phyloP scores from a whole-genome alignment of 1,140 invertebrate genomes.

The Oedothorax gibbosus region DNA sequence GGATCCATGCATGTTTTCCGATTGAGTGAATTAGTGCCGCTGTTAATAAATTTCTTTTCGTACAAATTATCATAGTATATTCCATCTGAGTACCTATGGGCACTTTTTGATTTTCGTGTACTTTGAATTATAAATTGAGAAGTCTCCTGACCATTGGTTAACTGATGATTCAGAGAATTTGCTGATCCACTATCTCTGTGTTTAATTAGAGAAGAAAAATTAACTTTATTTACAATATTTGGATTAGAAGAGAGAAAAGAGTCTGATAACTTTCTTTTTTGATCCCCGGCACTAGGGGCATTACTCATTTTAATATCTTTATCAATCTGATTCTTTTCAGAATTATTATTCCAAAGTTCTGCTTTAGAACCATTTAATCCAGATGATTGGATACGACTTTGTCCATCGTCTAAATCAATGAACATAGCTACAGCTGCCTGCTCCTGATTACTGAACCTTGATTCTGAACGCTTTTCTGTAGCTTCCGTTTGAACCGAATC shows the following conservation, averaged over 20 bases:
- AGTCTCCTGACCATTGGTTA: slow-evolving; percentile 1
- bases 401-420: slow-evolving; percentile 48
- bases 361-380: background rate
- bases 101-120: slow-evolving; percentile 33
- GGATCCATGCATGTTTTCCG: slow-evolving; percentile 22
- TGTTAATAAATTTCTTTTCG: slow-evolving; percentile 3
- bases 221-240: slow-evolving; percentile 1
- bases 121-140: background rate
- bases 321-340: background rate
- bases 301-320: slow-evolving; percentile 10
- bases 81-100: slow-evolving; percentile 53
- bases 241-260: slow-evolving; percentile 10
- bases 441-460: slow-evolving; percentile 3
- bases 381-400: background rate
- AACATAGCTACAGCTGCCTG: slow-evolving; percentile 54
- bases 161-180: slow-evolving; percentile 16
- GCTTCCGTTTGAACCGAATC: slow-evolving; percentile 45
- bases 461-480: background rate
- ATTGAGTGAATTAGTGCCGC: slow-evolving; percentile 3
- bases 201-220: slow-evolving; percentile 18
- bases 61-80: slow-evolving; percentile 45
- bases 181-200: slow-evolving; percentile 33
- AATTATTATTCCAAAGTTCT: background rate
- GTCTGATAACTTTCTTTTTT: slow-evolving; percentile 43
- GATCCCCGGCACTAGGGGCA: background rate